These are phyloP conservation scores for Martes flavigula DNA, from an alignment of 2,797 vertebrate species.

Conservation along the genomic window DNA sequence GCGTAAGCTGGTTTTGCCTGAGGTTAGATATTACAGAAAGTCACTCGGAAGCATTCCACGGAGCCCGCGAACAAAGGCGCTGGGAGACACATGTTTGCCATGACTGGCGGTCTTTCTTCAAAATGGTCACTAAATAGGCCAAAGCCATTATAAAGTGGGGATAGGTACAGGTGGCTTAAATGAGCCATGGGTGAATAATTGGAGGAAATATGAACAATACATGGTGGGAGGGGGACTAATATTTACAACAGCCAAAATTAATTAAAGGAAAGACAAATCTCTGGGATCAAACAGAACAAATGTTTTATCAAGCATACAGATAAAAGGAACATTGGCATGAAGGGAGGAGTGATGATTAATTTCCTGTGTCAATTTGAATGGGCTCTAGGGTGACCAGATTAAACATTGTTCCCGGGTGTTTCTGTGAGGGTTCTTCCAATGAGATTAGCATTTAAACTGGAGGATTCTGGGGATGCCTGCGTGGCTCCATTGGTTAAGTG, in stretches of 20 bases:
- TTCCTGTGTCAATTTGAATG: neutral
- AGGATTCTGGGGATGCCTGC: neutral
- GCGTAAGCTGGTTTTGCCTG: neutral
- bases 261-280: constrained; percentile 19
- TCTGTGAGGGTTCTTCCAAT: neutral
- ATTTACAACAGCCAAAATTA: neutral
- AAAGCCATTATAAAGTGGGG: neutral
- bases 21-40: neutral
- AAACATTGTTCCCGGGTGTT: neutral
- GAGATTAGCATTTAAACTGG: neutral
- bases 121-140: neutral
- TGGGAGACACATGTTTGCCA: neutral
- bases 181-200: neutral
- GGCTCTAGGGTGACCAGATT: neutral
- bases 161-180: neutral
- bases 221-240: neutral
- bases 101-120: neutral
- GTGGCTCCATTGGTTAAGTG: neutral
- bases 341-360: neutral
- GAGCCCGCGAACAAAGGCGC: neutral
- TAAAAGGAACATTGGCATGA: neutral
- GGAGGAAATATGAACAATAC: neutral
- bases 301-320: neutral
- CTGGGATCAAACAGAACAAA: neutral
- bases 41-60: neutral